Base-by-base conservation (phyloP, 2,888 invertebrate genomes). In the Amblyteles armatorius region DNA sequence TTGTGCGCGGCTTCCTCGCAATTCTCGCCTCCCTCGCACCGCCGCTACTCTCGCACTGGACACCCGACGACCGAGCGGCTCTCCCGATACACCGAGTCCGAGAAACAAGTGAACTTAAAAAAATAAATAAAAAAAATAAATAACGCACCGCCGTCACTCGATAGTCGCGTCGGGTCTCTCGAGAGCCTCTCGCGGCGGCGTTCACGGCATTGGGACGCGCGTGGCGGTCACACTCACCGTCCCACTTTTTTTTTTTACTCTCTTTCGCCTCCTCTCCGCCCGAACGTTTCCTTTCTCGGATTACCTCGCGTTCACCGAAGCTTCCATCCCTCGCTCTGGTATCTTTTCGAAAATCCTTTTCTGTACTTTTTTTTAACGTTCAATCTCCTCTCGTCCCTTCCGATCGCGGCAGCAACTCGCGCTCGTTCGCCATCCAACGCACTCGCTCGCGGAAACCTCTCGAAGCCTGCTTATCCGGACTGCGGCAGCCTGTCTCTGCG, bases 241-340 rank as follows among this genome's bases (percentile, higher is more conserved):
- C 69, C 73, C 65, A 33, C 86, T 83, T 81, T 81, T 87, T 60
- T 13, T 71, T 83, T 81, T 81, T 87, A 55, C 13, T 63, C 60
- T 36, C 50, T 77, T 40, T 2, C 26, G 19, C 67, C 11, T 50
- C n/a, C 33, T 57, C n/a, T 67, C 78, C 22, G 3, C 13, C 26
- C 13, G 5, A 33, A 48, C 65, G 65, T 60, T 50, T 60, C n/a
- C 57, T 33, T 36, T 9, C 4, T 36, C 36, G 1, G 52, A 65
- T 19, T 60, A 60, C 19, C 60, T 50, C 69, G 4, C 69, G 50
- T 11, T 40, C 22, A 36, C 40, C 44, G n/a, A 44, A 26, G 29
- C 40, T 40, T 26, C 48, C 48, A 40, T 67, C 26, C 19, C 57
- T 50, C 69, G 60, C 26, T 33, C 16, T 29, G 4, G n/a, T n/a